Conservation (phyloP, 1,140 invertebrate genomes). For the Drosophila tropicalis region DNA sequence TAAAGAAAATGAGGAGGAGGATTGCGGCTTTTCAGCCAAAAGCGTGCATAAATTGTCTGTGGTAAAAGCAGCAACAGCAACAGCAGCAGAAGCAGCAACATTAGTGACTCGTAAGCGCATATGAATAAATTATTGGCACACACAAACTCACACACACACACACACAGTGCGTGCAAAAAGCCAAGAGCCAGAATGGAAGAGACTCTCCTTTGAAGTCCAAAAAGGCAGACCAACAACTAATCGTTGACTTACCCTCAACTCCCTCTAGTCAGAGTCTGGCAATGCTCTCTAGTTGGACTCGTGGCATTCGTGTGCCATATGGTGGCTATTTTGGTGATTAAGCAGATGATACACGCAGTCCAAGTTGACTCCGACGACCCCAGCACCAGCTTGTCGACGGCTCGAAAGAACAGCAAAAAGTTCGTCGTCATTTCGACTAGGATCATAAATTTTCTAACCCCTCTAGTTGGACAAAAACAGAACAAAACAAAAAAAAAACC, state of each 20-base stretch:
- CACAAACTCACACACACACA: constrained; percentile 31
- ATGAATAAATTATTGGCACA: constrained; percentile 80
- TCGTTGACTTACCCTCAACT: constrained; percentile 27
- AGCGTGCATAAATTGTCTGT: constrained; percentile 82
- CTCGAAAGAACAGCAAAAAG: constrained; percentile 55
- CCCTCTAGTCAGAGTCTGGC: not conserved
- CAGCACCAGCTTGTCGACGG: constrained; percentile 46
- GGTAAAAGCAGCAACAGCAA: constrained; percentile 52
- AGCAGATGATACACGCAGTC: constrained; percentile 73
- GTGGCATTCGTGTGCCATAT: constrained; percentile 64
- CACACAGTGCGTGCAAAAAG: constrained; percentile 72
- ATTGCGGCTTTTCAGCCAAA: constrained; percentile 69
- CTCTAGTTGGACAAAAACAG: constrained; percentile 16
- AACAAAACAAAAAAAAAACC: constrained; percentile 14
- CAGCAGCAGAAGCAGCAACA: constrained; percentile 48
- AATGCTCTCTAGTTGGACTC: constrained; percentile 15
- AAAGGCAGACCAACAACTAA: constrained; percentile 25
- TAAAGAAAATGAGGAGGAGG: not conserved
- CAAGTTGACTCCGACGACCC: constrained; percentile 35
- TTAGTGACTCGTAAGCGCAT: constrained; percentile 79
- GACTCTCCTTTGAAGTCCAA: constrained; percentile 58
- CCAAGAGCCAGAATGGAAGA: constrained; percentile 45
- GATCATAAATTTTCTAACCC: constrained; percentile 79
- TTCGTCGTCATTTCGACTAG: constrained; percentile 77
- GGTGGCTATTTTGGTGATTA: constrained; percentile 82